Conservation (phyloP, 2,113 vertebrate genomes). For the Chroicocephalus ridibundus region DNA sequence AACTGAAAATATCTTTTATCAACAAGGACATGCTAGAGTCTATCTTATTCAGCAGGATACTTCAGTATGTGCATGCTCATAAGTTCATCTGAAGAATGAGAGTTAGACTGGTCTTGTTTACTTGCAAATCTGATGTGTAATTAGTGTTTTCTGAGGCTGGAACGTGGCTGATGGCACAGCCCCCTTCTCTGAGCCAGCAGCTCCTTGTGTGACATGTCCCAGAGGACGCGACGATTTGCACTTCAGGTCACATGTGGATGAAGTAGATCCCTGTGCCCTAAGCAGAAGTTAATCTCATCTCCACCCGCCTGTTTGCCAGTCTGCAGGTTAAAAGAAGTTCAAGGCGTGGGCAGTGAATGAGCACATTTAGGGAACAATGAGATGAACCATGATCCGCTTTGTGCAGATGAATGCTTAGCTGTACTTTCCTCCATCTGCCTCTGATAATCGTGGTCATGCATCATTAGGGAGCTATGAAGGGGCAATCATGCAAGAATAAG, state of each 20-base stretch:
- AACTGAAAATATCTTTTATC: neutral
- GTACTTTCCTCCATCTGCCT: neutral
- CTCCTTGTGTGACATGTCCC: neutral
- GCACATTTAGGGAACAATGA: neutral
- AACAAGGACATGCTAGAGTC: neutral
- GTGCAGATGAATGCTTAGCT: neutral
- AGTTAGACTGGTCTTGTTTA: neutral
- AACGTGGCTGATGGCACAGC: neutral
- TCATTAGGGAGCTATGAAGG: neutral
- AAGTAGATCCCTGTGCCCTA: neutral
- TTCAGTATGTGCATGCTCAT: neutral
- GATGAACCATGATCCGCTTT: neutral
- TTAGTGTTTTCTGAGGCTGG: neutral
- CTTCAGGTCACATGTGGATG: neutral
- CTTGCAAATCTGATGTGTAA: neutral
- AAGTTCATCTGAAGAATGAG: neutral
- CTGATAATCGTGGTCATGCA: neutral
- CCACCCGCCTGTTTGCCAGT: rapidly evolving
- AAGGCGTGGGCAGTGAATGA: neutral
- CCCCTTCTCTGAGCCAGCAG: neutral
- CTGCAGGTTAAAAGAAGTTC: neutral
- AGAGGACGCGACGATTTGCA: neutral
- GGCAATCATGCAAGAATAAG: neutral
- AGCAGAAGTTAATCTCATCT: neutral
- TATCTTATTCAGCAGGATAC: neutral